phyloP scores from a whole-genome alignment of 2,888 invertebrate species.

The Stenichneumon culpator region DNA sequence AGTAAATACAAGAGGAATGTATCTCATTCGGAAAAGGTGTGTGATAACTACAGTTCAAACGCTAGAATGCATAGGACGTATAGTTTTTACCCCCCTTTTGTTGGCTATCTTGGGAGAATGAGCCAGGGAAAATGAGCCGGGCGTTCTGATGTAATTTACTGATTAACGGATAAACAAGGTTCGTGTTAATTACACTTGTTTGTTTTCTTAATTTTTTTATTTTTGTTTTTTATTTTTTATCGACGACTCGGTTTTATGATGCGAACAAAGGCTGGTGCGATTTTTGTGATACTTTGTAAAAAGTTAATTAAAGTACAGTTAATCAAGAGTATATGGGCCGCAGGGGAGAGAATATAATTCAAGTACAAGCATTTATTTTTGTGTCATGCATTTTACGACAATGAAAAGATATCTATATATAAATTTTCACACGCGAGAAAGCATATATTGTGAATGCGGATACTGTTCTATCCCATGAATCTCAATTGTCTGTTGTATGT shows the following conservation, averaged over 20 bases:
- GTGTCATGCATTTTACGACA: constrained; percentile 84
- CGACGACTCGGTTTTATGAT: constrained; percentile 78
- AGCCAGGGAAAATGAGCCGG: background rate
- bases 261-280: constrained; percentile 84
- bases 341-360: constrained; percentile 72
- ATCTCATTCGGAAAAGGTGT: constrained; percentile 49
- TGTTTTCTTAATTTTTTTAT: constrained; percentile 26
- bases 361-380: constrained; percentile 85
- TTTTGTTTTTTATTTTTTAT: constrained; percentile 13
- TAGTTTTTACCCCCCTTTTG: constrained; percentile 8
- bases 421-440: constrained; percentile 70
- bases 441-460: constrained; percentile 72
- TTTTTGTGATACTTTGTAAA: constrained; percentile 85
- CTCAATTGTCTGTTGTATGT: constrained; percentile 81
- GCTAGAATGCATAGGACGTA: constrained; percentile 11
- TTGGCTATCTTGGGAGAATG: constrained; percentile 12
- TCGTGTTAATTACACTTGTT: constrained; percentile 16
- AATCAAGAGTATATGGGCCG: constrained; percentile 69
- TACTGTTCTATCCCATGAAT: constrained; percentile 78
- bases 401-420: constrained; percentile 71
- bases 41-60: constrained; percentile 57
- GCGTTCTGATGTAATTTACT: constrained; percentile 4
- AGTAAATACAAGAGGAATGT: constrained; percentile 26
- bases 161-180: constrained; percentile 12
- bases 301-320: constrained; percentile 73